Evolutionary conservation across 2,113 vertebrate genomes (phyloP).

Genomic region (Agapornis roseicollis): DNA sequence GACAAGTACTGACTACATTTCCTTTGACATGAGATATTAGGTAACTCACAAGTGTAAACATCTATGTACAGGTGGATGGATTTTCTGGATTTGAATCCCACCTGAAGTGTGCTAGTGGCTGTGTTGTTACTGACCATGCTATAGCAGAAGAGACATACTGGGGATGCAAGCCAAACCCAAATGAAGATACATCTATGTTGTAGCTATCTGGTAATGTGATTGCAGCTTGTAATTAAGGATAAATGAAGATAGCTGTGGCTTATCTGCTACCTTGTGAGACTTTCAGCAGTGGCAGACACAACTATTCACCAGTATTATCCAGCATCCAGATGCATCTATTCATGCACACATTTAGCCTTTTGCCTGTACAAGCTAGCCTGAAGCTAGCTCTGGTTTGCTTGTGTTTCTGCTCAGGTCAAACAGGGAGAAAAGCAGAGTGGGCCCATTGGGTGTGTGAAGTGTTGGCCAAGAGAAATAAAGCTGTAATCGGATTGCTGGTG

Average conservation of each 20-base stretch:
- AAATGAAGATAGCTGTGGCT: neutral
- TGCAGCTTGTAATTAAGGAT: neutral
- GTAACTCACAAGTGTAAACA: fast-evolving
- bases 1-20: neutral
- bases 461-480: neutral
- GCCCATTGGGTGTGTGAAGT: neutral
- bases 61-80: neutral
- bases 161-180: neutral
- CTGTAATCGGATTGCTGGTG: neutral
- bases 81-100: neutral
- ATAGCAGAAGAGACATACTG: neutral
- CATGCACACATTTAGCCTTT: neutral
- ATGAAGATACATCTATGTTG: neutral
- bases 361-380: neutral
- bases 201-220: neutral
- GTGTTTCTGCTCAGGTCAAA: neutral
- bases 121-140: neutral
- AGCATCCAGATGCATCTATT: neutral
- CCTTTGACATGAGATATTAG: neutral
- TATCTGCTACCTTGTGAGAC: neutral
- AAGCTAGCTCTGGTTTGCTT: neutral
- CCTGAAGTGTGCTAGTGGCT: neutral
- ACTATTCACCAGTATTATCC: neutral
- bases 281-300: neutral
- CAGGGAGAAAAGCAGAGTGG: neutral